Evolutionary conservation across 1,140 invertebrate genomes (phyloP).

Genomic region (Idris sp.): DNA sequence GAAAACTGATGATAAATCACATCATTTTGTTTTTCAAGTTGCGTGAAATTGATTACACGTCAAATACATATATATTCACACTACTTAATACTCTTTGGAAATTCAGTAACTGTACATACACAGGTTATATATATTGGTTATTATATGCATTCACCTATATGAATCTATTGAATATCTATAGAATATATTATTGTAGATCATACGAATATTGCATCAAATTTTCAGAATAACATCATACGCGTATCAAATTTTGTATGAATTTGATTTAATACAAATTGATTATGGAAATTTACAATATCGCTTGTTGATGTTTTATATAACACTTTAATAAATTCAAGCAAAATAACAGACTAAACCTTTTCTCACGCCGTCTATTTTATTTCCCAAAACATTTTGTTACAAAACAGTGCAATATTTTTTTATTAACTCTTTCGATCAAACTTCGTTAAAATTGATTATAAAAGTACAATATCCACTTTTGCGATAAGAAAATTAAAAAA

Average conservation of each 20-base stretch:
- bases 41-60: slow-evolving; percentile 15
- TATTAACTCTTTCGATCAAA: too few species aligned
- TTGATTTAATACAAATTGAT: slow-evolving; percentile 41
- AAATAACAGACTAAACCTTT: background rate
- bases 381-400: too few species aligned
- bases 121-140: slow-evolving; percentile 25
- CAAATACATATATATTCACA: slow-evolving; percentile 20
- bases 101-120: slow-evolving; percentile 27
- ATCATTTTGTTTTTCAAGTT: too few species aligned
- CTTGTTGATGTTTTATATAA: slow-evolving; percentile 10
- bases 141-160: slow-evolving; percentile 1
- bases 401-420: too few species aligned
- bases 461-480: too few species aligned
- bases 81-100: slow-evolving; percentile 26
- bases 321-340: too few species aligned
- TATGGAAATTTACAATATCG: slow-evolving; percentile 19
- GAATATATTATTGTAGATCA: slow-evolving; percentile 29
- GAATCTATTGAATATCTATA: slow-evolving; percentile 31
- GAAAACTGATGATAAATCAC: too few species aligned
- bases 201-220: slow-evolving; percentile 22
- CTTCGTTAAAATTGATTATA: too few species aligned
- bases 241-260: slow-evolving; percentile 31
- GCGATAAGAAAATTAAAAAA: too few species aligned
- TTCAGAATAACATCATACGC: slow-evolving; percentile 33
- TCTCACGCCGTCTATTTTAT: too few species aligned